Percentiles rank a stretch among this genome's conserved stretches.
phyloP scores from a whole-genome alignment of 2,888 invertebrate species.

The Mamestra brassicae region DNA sequence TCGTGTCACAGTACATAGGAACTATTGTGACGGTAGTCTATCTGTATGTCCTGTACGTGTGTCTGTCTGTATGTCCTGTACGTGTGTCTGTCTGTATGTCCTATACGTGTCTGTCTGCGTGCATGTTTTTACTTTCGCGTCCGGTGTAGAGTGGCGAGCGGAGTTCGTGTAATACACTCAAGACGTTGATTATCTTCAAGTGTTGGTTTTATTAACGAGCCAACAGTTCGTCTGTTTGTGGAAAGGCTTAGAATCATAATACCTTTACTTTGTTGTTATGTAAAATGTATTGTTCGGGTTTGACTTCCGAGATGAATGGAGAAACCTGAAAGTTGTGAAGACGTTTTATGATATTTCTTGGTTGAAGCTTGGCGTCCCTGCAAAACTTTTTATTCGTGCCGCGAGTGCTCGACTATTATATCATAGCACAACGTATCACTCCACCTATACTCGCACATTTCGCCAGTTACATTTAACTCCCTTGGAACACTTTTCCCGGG shows the following conservation, averaged over 20 bases:
- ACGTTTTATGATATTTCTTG: neutral
- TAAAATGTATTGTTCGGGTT: constrained; percentile 13
- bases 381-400: too few species aligned
- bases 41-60: neutral
- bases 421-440: too few species aligned
- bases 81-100: neutral
- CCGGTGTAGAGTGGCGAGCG: constrained; percentile 58
- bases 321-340: constrained; percentile 5
- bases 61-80: too few species aligned
- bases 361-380: too few species aligned
- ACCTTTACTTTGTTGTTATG: constrained; percentile 18
- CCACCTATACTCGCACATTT: too few species aligned
- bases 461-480: too few species aligned
- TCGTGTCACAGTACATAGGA: neutral
- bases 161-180: constrained; percentile 37
- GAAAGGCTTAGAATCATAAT: constrained; percentile 21
- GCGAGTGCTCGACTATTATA: too few species aligned
- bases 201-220: constrained; percentile 38
- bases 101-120: neutral
- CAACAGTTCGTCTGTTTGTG: neutral
- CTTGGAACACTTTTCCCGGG: too few species aligned
- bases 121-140: constrained; percentile 62
- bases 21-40: constrained; percentile 17
- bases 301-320: constrained; percentile 4
- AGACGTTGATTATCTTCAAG: constrained; percentile 22